These are phyloP conservation scores for Stictocephala bisonia DNA, from an alignment of 2,888 invertebrate genomes.

Conservation along the genomic window DNA sequence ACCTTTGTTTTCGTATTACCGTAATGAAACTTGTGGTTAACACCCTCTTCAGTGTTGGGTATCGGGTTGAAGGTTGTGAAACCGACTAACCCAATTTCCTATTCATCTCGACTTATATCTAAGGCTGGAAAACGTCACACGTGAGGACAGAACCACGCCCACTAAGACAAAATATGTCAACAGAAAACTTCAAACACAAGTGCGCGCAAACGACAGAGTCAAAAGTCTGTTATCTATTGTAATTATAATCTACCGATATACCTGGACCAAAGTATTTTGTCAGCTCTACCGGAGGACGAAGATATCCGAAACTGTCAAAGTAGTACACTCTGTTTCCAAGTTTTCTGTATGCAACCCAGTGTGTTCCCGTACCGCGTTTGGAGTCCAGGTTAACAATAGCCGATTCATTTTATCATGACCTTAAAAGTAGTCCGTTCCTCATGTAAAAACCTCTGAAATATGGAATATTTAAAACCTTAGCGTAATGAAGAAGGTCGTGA, in stretches of 20 bases:
- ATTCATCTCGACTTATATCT: slow-evolving; percentile 56
- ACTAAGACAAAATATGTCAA: slow-evolving; percentile 58
- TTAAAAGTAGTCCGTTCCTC: slow-evolving; percentile 62
- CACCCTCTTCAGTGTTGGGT: slow-evolving; percentile 60
- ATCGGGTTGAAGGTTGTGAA: slow-evolving; percentile 61
- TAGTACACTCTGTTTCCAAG: slow-evolving; percentile 59
- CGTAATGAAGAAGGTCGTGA: slow-evolving; percentile 53
- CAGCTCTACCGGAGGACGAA: slow-evolving; percentile 57
- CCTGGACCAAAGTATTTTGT: slow-evolving; percentile 39
- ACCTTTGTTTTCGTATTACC: slow-evolving; percentile 41
- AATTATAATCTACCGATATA: slow-evolving; percentile 40
- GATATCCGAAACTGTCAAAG: slow-evolving; percentile 63
- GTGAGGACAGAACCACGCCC: slow-evolving; percentile 56
- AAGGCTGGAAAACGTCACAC: slow-evolving; percentile 58
- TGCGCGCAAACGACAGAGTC: slow-evolving; percentile 49
- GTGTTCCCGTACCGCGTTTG: slow-evolving; percentile 58
- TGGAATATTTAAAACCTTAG: slow-evolving; percentile 57
- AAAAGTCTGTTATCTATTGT: slow-evolving; percentile 39
- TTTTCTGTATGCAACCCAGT: slow-evolving; percentile 63
- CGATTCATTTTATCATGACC: slow-evolving; percentile 57
- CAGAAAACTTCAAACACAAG: slow-evolving; percentile 46
- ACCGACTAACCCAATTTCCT: slow-evolving; percentile 60
- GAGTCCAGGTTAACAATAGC: slow-evolving; percentile 61
- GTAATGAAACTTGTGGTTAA: slow-evolving; percentile 60
- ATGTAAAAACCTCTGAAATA: slow-evolving; percentile 62